Evolutionary conservation across 1,140 invertebrate genomes (phyloP).

Genomic region (Orius insidiosus): DNA sequence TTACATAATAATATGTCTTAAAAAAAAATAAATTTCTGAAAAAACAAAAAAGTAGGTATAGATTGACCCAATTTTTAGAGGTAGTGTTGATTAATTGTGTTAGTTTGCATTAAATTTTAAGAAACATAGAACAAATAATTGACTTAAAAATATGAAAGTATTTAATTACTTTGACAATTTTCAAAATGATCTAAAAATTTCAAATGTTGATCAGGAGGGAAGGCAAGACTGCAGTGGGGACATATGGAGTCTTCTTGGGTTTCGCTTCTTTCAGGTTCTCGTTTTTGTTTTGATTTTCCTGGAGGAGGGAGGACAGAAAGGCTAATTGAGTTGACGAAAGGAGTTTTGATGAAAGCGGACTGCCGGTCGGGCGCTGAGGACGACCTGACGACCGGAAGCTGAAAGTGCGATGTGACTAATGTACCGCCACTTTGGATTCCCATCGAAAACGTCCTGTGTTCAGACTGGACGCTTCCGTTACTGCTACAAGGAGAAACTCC

Average conservation of each 20-base stretch:
- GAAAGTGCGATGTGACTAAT: conserved; percentile 16
- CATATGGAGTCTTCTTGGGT: conserved; percentile 22
- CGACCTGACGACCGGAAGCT: conserved; percentile 16
- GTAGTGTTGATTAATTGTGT: no score
- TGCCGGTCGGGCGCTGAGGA: conserved; percentile 16
- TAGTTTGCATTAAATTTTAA: background rate
- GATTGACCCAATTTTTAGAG: no score
- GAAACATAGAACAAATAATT: background rate
- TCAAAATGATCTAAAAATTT: conserved; percentile 24
- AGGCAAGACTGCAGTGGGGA: conserved; percentile 22
- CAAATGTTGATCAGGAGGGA: conserved; percentile 22
- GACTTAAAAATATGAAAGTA: background rate
- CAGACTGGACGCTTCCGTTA: background rate
- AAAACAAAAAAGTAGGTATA: no score
- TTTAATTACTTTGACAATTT: conserved; percentile 17
- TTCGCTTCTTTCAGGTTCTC: conserved; percentile 12
- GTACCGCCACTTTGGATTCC: conserved; percentile 12
- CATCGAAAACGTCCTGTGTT: conserved; percentile 4
- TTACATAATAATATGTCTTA: no score
- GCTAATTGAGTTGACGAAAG: conserved; percentile 12
- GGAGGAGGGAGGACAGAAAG: conserved; percentile 6
- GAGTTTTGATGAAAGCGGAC: background rate
- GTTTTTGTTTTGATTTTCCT: background rate
- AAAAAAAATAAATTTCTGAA: no score
- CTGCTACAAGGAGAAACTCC: conserved; percentile 3